These are phyloP conservation scores for Hyposoter didymator DNA, from an alignment of 2,888 invertebrate genomes.

Conservation along the genomic window DNA sequence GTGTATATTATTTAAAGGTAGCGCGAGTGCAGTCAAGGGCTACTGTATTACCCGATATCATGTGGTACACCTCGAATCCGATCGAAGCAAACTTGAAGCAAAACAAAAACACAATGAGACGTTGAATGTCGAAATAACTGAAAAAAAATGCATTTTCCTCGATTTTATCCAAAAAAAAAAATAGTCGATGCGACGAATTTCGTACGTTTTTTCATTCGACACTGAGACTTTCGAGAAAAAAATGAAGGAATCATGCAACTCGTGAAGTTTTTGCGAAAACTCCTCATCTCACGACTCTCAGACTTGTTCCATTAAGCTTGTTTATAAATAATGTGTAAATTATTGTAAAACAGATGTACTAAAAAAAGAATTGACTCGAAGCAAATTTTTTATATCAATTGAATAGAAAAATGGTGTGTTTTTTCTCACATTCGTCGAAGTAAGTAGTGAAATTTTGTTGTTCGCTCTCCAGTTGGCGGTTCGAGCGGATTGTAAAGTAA, in stretches of 20 bases:
- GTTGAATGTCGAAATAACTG: conserved; percentile 28
- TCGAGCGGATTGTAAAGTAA: conserved; percentile 37
- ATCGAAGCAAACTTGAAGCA: conserved; percentile 72
- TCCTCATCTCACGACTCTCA: conserved; percentile 3
- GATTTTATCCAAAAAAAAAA: conserved; percentile 12
- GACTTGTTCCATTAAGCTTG: conserved; percentile 28
- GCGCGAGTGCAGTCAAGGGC: conserved; percentile 78
- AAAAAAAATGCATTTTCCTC: conserved; percentile 37
- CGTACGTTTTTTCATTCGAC: conserved; percentile 28
- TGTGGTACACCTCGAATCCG: conserved; percentile 77
- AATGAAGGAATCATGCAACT: background rate
- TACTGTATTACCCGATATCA: conserved; percentile 81
- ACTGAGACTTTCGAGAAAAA: background rate
- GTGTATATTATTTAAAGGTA: conserved; percentile 81
- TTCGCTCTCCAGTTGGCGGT: conserved; percentile 18
- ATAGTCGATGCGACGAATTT: conserved; percentile 28
- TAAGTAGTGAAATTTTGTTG: conserved; percentile 28
- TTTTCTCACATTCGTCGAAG: conserved; percentile 23
- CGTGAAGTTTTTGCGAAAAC: background rate
- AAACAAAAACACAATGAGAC: conserved; percentile 64
- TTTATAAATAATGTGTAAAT: conserved; percentile 33
- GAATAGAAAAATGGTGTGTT: background rate
- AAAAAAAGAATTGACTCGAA: background rate
- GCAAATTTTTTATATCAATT: conserved; percentile 17
- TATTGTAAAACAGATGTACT: conserved; percentile 19